phyloP scores from a whole-genome alignment of 2,888 invertebrate species.

The Pheosia gnoma region DNA sequence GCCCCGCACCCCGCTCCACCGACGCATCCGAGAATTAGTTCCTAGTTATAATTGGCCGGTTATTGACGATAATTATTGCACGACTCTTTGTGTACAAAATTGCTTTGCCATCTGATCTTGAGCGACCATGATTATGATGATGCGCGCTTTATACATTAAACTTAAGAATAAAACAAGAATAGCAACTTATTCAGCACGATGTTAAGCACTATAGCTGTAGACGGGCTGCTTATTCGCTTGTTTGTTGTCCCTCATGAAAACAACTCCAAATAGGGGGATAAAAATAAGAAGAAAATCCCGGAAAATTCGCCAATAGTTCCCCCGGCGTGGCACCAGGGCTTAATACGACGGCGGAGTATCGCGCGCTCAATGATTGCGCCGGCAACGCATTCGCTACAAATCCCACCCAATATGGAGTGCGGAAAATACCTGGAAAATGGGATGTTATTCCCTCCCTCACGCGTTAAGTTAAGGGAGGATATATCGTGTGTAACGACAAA shows the following conservation, averaged over 20 bases:
- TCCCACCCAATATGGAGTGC: conserved; percentile 78
- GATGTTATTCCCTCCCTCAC: conserved; percentile 56
- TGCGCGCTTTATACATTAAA: no score
- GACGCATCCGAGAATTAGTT: conserved; percentile 72
- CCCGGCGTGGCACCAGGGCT: conserved; percentile 58
- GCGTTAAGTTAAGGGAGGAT: conserved; percentile 47
- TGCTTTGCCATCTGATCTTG: background rate
- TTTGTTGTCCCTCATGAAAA: conserved; percentile 41
- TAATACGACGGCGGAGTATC: conserved; percentile 67
- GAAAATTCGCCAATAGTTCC: conserved; percentile 73
- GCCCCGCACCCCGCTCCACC: conserved; percentile 52
- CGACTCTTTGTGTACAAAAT: background rate
- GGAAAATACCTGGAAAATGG: conserved; percentile 80
- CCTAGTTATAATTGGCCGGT: conserved; percentile 73
- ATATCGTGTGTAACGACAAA: conserved; percentile 49
- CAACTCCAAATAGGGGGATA: conserved; percentile 47
- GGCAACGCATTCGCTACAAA: conserved; percentile 64
- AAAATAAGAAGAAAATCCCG: conserved; percentile 61
- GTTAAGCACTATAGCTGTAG: no score
- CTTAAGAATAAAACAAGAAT: no score
- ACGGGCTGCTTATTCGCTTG: conserved; percentile 11
- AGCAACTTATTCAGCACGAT: no score
- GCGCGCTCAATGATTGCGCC: conserved; percentile 74
- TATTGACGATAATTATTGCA: conserved; percentile 45
- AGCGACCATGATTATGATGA: no score